Evolutionary conservation across 2,888 invertebrate genomes (phyloP).

Genomic region (Hedya salicella): DNA sequence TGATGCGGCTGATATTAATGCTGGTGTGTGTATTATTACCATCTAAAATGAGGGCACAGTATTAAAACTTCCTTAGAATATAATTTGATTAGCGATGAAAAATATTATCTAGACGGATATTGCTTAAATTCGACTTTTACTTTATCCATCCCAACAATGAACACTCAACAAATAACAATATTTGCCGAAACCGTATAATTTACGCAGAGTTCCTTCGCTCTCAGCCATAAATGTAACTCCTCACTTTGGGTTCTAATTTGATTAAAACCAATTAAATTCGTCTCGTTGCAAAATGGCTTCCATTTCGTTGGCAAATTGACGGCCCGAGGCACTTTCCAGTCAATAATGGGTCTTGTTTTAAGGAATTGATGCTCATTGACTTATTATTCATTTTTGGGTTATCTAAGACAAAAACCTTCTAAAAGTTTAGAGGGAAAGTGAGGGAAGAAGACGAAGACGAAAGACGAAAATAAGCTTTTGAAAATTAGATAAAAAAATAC

Average conservation of each 20-base stretch:
- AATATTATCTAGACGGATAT: too few species aligned
- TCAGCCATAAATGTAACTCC: slow-evolving; percentile 20
- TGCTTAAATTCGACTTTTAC: background rate
- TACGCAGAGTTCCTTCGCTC: slow-evolving; percentile 3
- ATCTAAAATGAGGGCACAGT: too few species aligned
- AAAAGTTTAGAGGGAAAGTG: too few species aligned
- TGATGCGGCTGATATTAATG: too few species aligned
- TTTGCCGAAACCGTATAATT: slow-evolving; percentile 2
- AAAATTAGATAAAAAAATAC: too few species aligned
- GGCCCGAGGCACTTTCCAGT: slow-evolving; percentile 46
- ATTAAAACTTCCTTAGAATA: too few species aligned
- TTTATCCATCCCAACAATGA: background rate
- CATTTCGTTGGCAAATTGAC: slow-evolving; percentile 53
- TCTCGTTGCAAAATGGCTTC: slow-evolving; percentile 48
- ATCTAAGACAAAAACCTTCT: background rate
- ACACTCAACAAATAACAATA: slow-evolving; percentile 3
- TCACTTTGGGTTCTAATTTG: slow-evolving; percentile 55
- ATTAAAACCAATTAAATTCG: slow-evolving; percentile 65
- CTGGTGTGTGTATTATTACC: too few species aligned
- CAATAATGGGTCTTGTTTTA: slow-evolving; percentile 48
- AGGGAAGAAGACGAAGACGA: too few species aligned
- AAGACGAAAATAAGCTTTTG: too few species aligned
- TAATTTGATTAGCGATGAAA: too few species aligned
- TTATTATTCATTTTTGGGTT: background rate
- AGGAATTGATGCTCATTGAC: slow-evolving; percentile 3